Base-by-base conservation (phyloP, 2,888 invertebrate genomes). In the Epinotia ramella region DNA sequence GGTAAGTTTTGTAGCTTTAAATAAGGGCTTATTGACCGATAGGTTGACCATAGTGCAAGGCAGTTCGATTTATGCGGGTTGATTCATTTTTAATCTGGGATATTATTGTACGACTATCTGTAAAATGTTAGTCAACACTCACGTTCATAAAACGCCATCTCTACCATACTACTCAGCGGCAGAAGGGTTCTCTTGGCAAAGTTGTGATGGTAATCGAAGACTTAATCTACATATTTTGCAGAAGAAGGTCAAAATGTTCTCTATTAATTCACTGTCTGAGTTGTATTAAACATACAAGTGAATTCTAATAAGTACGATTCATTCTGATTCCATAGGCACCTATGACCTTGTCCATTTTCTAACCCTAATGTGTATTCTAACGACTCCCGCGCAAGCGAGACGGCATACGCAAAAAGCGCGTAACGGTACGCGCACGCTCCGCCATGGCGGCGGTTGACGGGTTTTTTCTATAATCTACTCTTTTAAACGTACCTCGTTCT, bases 371-470 rank as follows among this genome's bases (percentile, higher is more conserved):
- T 57, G 72, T 67, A 66, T 62, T 72, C 73, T 60, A 70, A 67
- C 33, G 33, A 49, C 62, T 56, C 57, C 24, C 18, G 64, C 33
- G 68, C 49, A 64, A 76, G 67, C 49, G 64, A 64, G 73, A 73
- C 63, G 20, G 73, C 28, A 12, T 57, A 78, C 75, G 78, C 78
- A 75, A 77, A 69, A 73, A 76, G 63, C 59, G 57, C 59, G 40
- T 75, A 75, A 75, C 75, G 75, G 75, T 65, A 74, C 68, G 78
- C 74, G 76, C 78, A 77, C 73, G 74, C 79, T 67, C 75, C 68
- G 77, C 53, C 40, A 70, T 70, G 70, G 65, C 70, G 44, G 28
- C 57, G 40, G 69, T 69, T 57, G 63, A 64, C 69, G 69, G 59
- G 64, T 64, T 75, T 75, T 75, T 75, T 75, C 65, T 74, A 74